phyloP scores from a whole-genome alignment of 2,888 invertebrate genomes.

The Clepsis dumicolana region DNA sequence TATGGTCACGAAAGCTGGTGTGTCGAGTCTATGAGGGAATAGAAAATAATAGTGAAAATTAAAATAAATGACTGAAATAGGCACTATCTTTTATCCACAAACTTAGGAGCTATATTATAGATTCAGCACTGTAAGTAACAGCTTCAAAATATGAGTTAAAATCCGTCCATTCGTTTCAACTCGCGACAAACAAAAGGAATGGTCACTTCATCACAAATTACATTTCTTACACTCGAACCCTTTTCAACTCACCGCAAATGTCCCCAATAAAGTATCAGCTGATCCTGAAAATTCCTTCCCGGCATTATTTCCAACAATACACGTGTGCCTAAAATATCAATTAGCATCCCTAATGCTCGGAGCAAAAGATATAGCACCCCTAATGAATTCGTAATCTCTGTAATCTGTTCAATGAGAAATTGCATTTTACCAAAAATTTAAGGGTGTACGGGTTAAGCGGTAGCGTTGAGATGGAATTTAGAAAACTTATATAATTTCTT shows the following conservation, averaged over 20 bases:
- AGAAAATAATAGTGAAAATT: too few species aligned
- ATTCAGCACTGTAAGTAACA: too few species aligned
- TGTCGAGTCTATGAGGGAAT: too few species aligned
- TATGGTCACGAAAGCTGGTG: too few species aligned
- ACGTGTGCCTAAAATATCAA: constrained; percentile 80
- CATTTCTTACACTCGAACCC: not conserved
- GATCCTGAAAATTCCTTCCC: constrained; percentile 29
- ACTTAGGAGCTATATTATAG: too few species aligned
- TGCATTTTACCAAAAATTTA: constrained; percentile 66
- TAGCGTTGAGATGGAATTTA: constrained; percentile 10
- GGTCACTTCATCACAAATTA: not conserved
- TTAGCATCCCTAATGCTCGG: constrained; percentile 67
- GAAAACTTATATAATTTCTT: too few species aligned
- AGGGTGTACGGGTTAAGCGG: not conserved
- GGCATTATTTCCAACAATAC: constrained; percentile 56
- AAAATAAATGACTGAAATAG: too few species aligned
- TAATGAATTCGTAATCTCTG: constrained; percentile 85
- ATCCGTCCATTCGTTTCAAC: too few species aligned
- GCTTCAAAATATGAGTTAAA: too few species aligned
- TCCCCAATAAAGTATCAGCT: constrained; percentile 11
- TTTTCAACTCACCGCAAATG: not conserved
- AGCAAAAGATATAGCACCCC: constrained; percentile 80
- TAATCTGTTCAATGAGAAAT: constrained; percentile 86
- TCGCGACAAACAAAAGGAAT: too few species aligned
- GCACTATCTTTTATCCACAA: too few species aligned